phyloP scores from a whole-genome alignment of 1,140 invertebrate species.

The Drosophila insularis region DNA sequence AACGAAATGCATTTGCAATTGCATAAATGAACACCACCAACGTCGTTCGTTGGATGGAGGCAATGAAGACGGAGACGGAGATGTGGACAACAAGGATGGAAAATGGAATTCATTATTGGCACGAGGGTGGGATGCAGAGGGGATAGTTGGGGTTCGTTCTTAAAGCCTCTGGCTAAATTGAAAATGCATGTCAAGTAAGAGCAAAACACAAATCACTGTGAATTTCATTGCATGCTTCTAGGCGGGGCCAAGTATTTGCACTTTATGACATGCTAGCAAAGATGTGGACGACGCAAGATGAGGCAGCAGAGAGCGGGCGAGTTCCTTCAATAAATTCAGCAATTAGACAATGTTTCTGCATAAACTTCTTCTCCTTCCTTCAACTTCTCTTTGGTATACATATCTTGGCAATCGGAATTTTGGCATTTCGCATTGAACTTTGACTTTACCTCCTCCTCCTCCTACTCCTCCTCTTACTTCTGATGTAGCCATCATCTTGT shows the following conservation, averaged over 20 bases:
- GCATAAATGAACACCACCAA: slow-evolving; percentile 57
- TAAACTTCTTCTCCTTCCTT: slow-evolving; percentile 14
- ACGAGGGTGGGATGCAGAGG: background rate
- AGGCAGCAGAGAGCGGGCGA: background rate
- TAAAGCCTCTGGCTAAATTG: slow-evolving; percentile 70
- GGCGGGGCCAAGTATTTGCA: slow-evolving; percentile 45
- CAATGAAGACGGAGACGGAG: background rate
- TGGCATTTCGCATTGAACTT: slow-evolving; percentile 71
- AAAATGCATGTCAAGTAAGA: slow-evolving; percentile 76
- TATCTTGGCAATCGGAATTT: slow-evolving; percentile 74
- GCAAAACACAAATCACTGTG: slow-evolving; percentile 67
- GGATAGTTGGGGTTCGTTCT: slow-evolving; percentile 14
- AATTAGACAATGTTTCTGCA: slow-evolving; percentile 69
- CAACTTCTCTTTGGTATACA: slow-evolving; percentile 12
- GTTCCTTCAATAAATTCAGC: slow-evolving; percentile 61
- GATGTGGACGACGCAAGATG: background rate
- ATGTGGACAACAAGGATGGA: background rate
- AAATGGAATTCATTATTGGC: slow-evolving; percentile 80
- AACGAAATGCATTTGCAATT: slow-evolving; percentile 64
- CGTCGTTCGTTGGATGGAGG: background rate
- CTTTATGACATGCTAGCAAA: slow-evolving; percentile 67
- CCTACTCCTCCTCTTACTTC: background rate
- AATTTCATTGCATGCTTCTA: slow-evolving; percentile 50
- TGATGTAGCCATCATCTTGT: slow-evolving; percentile 43
- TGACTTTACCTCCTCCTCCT: slow-evolving; percentile 37